Evolutionary conservation across 2,888 invertebrate species (phyloP).

Genomic region (Ectemnius lituratus): DNA sequence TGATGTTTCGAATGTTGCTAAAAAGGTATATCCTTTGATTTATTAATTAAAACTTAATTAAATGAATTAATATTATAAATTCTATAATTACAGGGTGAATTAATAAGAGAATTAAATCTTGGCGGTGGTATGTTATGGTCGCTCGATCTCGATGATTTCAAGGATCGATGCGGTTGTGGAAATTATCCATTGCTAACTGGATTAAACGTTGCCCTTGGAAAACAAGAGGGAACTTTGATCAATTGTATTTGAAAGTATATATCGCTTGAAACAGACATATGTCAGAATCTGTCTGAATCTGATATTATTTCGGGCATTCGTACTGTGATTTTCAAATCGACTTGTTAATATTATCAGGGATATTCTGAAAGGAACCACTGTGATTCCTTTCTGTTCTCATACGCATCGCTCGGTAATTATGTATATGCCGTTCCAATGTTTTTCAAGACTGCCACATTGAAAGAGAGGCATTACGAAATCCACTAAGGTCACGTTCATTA

Average conservation of each 20-base stretch:
- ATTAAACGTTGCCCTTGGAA: conserved; percentile 79
- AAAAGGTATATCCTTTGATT: conserved; percentile 77
- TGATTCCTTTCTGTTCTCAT: no score
- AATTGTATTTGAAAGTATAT: conserved; percentile 48
- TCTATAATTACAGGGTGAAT: conserved; percentile 81
- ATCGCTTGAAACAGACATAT: neutral
- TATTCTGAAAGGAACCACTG: no score
- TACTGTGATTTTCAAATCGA: neutral
- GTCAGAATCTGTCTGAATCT: conserved; percentile 3
- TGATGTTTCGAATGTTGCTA: conserved; percentile 86
- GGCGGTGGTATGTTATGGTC: conserved; percentile 96
- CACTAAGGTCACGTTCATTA: neutral
- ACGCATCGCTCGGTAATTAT: no score
- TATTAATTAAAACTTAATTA: no score
- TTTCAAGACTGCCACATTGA: no score
- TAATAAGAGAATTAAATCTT: conserved; percentile 86
- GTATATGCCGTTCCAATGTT: no score
- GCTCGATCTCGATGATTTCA: conserved; percentile 92
- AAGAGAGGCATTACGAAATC: no score
- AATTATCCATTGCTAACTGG: conserved; percentile 87
- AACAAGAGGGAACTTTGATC: conserved; percentile 11
- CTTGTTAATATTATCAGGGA: no score
- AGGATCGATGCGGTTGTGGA: conserved; percentile 86
- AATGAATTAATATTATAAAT: no score
- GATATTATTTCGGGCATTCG: neutral